Conservation (phyloP, 2,797 vertebrate species). For the Euphonia xanthogaster region DNA sequence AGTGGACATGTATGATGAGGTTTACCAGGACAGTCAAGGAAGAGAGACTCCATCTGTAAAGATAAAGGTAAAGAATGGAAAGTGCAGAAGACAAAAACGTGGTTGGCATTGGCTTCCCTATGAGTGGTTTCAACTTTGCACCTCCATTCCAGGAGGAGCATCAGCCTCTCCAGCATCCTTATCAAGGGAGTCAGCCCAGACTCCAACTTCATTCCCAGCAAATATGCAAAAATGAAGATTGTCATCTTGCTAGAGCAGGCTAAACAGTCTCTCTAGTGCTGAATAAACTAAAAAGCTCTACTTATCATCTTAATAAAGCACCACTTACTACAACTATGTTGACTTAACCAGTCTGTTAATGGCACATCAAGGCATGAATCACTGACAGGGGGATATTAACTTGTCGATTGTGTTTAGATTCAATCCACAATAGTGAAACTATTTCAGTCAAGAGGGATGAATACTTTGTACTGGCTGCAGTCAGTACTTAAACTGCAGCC, state of each 20-base stretch:
- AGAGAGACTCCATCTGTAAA: slow-evolving; percentile 54
- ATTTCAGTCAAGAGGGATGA: slow-evolving; percentile 32
- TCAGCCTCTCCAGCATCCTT: background rate
- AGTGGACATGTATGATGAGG: slow-evolving; percentile 49
- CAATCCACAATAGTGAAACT: background rate
- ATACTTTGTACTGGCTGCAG: background rate
- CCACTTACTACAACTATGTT: slow-evolving; percentile 20
- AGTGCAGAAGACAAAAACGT: slow-evolving; percentile 29
- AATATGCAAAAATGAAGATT: background rate
- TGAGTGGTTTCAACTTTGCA: background rate
- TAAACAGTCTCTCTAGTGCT: background rate
- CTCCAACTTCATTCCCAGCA: background rate
- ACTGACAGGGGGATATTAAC: slow-evolving; percentile 30
- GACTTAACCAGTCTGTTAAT: slow-evolving; percentile 52
- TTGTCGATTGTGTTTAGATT: slow-evolving; percentile 19
- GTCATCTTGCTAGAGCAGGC: background rate
- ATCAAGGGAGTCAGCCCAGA: background rate
- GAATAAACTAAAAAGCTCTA: slow-evolving; percentile 30
- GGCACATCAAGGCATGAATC: slow-evolving; percentile 38
- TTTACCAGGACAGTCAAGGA: slow-evolving; percentile 58
- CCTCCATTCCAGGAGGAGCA: background rate
- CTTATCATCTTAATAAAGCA: slow-evolving; percentile 39
- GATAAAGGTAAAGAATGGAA: slow-evolving; percentile 46
- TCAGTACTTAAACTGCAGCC: background rate
- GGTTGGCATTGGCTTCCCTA: background rate